Percentiles rank a stretch among this genome's conserved stretches.
phyloP scores from a whole-genome alignment of 1,140 invertebrate genomes.

The Holotrichia oblita region DNA sequence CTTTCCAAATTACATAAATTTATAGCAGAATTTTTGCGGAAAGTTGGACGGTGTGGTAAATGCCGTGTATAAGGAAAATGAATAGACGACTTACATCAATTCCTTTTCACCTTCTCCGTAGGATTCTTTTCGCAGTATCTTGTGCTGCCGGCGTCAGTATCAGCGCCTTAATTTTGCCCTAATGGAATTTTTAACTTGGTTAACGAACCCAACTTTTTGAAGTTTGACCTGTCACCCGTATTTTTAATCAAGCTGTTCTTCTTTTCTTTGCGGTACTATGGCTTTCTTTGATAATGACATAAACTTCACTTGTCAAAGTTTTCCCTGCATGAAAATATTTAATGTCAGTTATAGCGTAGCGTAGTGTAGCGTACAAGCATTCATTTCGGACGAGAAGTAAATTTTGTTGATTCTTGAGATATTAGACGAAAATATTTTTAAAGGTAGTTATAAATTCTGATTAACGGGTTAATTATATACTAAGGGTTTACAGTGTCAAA shows the following conservation, averaged over 20 bases:
- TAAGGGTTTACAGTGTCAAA: no score
- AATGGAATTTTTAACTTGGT: slow-evolving; percentile 17
- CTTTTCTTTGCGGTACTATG: neutral
- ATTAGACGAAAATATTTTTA: no score
- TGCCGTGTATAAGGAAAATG: neutral
- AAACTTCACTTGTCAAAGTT: neutral
- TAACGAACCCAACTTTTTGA: slow-evolving; percentile 12
- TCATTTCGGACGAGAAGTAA: no score
- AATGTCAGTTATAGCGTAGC: no score
- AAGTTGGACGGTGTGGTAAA: neutral
- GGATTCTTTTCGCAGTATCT: neutral
- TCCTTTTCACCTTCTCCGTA: neutral
- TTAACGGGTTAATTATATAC: no score
- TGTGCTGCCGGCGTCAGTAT: neutral
- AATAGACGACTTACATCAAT: slow-evolving; percentile 8
- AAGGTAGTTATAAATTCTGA: no score
- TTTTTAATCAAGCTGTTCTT: slow-evolving; percentile 13
- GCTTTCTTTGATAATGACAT: slow-evolving; percentile 16
- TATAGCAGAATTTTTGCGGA: neutral
- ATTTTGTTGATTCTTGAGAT: no score
- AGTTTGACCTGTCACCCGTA: slow-evolving; percentile 11
- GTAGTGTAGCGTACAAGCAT: no score
- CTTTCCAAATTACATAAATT: neutral
- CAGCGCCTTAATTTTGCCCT: slow-evolving; percentile 6
- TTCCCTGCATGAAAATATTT: neutral